Evolutionary conservation across 2,113 vertebrate species (phyloP).

Genomic region (Elaphurus davidianus): DNA sequence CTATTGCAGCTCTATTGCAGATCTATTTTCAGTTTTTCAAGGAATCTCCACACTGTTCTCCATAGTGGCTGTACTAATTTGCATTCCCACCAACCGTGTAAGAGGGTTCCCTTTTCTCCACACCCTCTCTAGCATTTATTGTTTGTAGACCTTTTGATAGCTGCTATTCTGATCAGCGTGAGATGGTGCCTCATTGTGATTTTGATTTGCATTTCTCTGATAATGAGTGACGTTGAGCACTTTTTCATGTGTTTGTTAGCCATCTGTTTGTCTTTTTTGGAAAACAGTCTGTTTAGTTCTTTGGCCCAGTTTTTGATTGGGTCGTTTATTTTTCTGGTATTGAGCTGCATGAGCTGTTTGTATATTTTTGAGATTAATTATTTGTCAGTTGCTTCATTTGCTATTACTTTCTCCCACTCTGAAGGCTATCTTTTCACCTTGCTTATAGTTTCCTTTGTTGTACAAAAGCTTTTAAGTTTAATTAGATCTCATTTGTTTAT

Average conservation of each 20-base stretch:
- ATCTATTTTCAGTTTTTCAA: not conserved
- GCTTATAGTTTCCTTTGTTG: not conserved
- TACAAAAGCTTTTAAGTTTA: not conserved
- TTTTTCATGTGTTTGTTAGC: not conserved
- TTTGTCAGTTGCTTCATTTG: not conserved
- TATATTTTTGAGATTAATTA: not conserved
- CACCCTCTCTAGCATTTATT: not conserved
- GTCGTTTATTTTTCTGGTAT: rapidly evolving
- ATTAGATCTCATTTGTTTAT: not conserved
- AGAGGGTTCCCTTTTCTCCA: not conserved
- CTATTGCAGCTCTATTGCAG: not conserved
- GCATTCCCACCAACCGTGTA: not conserved
- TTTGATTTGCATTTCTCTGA: not conserved
- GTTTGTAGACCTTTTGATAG: not conserved
- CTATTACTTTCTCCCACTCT: not conserved
- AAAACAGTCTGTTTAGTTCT: not conserved
- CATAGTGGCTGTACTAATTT: not conserved
- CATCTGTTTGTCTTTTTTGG: not conserved
- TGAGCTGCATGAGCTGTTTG: not conserved
- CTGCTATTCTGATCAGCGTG: not conserved
- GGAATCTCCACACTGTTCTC: not conserved
- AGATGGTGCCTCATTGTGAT: not conserved
- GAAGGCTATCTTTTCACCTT: not conserved
- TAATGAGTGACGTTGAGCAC: not conserved
- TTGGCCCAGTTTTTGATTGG: not conserved